phyloP scores from a whole-genome alignment of 2,113 vertebrate species.

The Gymnobelideus leadbeateri region DNA sequence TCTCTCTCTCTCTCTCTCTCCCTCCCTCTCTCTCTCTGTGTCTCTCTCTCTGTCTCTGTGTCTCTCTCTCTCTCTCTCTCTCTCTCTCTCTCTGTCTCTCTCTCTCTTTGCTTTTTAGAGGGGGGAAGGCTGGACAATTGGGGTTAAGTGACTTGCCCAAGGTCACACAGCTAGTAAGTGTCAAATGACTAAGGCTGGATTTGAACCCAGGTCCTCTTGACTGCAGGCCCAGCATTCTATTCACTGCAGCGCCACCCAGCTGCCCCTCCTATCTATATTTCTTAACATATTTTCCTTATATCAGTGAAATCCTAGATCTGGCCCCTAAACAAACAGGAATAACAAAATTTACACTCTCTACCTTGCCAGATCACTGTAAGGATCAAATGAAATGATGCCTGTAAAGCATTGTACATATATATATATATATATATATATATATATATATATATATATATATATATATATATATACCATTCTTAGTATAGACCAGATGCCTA shows the following conservation, averaged over 20 bases:
- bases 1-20: too few relatives aligned
- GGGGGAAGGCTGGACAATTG: too few relatives aligned
- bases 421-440: not conserved
- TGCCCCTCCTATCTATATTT: not conserved
- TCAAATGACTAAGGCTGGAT: too few relatives aligned
- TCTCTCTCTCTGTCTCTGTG: too few relatives aligned
- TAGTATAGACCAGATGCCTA: not conserved
- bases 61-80: too few relatives aligned
- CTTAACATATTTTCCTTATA: not conserved
- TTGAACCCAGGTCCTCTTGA: too few relatives aligned
- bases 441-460: not conserved
- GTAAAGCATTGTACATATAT: not conserved
- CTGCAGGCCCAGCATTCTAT: too few relatives aligned
- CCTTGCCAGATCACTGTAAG: not conserved
- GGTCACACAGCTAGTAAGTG: too few relatives aligned
- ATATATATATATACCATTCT: not conserved
- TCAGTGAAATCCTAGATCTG: not conserved
- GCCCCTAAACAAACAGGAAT: not conserved
- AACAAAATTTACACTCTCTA: not conserved
- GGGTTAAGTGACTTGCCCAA: too few relatives aligned
- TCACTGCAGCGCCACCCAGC: too few relatives aligned
- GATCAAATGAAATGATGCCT: not conserved
- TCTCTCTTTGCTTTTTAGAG: too few relatives aligned
- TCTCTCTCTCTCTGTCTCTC: too few relatives aligned
- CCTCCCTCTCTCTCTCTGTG: rapidly evolving